Evolutionary conservation across 2,113 vertebrate species (phyloP), one percentile per base, ranked within the genome.

Genomic region (Eubucco bourcierii): DNA sequence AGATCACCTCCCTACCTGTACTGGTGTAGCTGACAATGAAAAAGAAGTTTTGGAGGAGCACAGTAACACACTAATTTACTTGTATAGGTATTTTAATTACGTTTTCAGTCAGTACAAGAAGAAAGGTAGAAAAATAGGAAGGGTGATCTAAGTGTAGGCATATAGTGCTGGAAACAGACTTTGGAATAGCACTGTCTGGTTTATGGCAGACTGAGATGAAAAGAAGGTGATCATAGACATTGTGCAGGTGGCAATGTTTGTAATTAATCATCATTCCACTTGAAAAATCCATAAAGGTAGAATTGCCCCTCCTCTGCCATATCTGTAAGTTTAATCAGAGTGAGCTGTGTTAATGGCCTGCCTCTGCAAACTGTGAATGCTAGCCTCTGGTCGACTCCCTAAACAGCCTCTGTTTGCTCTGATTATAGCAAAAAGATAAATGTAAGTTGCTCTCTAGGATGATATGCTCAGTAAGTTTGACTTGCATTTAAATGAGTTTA

Each of bases 401-500:
- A 34, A 33, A 31, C 18, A 39, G 29, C 37, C 76, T 56, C 63
- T 79, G 31, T 82, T 90, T 74, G 52, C 72, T 87, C 55, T 76
- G 41, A 68, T 90, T 74, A 34, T 5, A 83, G 33, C 37, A 41
- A 44, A 71, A 94, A 94, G 80, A 82, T 83, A 79, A 93, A 85
- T 84, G 52, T 53, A 89, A 78, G 89, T 70, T 82, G 33, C 80
- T 90, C 4, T 87, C 79, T 15, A 23, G 67, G 59, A 87, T 73
- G 76, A 87, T 77, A 63, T 20, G 60, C 72, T 84, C 79, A 46
- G 3, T 76, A 88, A 83, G 46, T 95, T 64, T 87, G 64, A 74
- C 91, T 92, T 85, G 75, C 74, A 96, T 92, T 89, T 92, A 93
- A 95, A 96, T 92, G 29, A 84, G 58, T 92, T 77, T 80, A 92